phyloP scores from a whole-genome alignment of 2,888 invertebrate genomes.

The Lasioglossum leucozonium region DNA sequence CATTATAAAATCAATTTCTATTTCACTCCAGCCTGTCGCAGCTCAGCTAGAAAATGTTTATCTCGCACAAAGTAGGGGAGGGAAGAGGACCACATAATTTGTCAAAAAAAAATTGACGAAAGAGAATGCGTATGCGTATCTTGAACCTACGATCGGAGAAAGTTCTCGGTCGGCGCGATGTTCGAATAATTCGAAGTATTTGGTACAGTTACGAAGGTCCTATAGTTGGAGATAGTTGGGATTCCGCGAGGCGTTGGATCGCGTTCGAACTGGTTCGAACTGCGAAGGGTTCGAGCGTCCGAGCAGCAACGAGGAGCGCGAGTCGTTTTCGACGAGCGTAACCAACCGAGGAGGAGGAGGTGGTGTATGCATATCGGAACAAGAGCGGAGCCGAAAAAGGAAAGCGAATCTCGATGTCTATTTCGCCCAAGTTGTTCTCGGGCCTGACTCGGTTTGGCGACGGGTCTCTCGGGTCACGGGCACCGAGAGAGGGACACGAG shows the following conservation, averaged over 20 bases:
- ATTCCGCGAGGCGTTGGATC: not conserved
- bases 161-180: not conserved
- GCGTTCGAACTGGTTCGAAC: not conserved
- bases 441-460: slow-evolving; percentile 13
- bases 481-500: not conserved
- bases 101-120: not conserved
- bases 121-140: not conserved
- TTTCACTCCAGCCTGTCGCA: too few relatives aligned
- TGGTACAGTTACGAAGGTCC: not conserved
- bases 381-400: not conserved
- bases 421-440: not conserved
- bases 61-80: too few relatives aligned
- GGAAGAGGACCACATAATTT: too few relatives aligned
- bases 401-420: not conserved
- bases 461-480: not conserved
- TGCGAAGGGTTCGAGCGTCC: not conserved
- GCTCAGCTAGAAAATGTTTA: too few relatives aligned
- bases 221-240: not conserved
- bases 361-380: not conserved
- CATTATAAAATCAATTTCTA: too few relatives aligned
- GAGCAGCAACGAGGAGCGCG: too few relatives aligned
- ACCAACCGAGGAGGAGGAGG: too few relatives aligned
- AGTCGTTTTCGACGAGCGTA: not conserved
- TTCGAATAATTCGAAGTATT: not conserved
- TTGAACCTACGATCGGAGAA: not conserved